phyloP scores from a whole-genome alignment of 2,797 vertebrate species.

The Bradypus variegatus region DNA sequence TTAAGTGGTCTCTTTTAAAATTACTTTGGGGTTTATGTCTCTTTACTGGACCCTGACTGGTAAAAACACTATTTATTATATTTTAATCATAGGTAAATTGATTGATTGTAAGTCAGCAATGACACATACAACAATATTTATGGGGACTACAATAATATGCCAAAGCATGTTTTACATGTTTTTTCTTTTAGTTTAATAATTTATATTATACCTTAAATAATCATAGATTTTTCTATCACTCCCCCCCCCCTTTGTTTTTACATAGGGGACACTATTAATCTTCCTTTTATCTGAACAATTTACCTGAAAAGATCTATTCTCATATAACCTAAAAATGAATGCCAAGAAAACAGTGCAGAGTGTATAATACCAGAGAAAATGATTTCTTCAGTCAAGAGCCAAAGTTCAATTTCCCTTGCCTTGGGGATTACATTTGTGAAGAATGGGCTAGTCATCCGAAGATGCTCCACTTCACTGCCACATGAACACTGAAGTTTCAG shows the following conservation, averaged over 20 bases:
- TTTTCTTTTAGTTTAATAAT: background rate
- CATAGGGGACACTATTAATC: background rate
- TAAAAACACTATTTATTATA: background rate
- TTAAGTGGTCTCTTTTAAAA: background rate
- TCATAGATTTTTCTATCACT: background rate
- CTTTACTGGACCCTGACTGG: background rate
- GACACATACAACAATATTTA: background rate
- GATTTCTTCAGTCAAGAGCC: background rate
- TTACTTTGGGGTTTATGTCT: background rate
- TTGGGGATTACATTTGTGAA: background rate
- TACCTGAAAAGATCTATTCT: background rate
- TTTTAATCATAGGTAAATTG: background rate
- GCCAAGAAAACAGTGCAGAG: background rate
- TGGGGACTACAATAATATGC: background rate
- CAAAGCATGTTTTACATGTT: background rate
- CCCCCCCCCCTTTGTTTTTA: background rate
- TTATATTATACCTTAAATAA: background rate
- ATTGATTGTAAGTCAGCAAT: background rate
- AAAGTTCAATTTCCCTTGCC: background rate
- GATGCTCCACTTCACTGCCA: background rate
- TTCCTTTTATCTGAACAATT: slow-evolving; percentile 12
- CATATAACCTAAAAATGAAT: slow-evolving; percentile 12
- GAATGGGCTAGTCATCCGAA: background rate
- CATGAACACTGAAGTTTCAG: background rate
- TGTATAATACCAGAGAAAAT: background rate